phyloP scores from a whole-genome alignment of 2,797 vertebrate genomes.

The Hippocampus kuda region DNA sequence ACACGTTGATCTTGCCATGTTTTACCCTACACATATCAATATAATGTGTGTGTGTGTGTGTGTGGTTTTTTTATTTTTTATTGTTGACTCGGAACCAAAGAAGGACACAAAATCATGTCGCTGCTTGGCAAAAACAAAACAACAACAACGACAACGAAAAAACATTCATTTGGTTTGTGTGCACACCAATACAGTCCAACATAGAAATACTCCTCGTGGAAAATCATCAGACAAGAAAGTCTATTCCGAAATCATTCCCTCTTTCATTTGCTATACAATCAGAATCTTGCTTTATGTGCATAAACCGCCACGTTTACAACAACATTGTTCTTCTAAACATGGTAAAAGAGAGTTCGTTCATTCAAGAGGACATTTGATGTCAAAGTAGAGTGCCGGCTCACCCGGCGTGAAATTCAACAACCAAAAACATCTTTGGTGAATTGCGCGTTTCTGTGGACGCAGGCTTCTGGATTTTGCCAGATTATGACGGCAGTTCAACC shows the following conservation, averaged over 20 bases:
- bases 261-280: neutral
- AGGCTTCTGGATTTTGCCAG: too few species aligned
- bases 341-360: neutral
- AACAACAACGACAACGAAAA: too few species aligned
- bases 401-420: too few species aligned
- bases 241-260: neutral
- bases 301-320: neutral
- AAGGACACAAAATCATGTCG: neutral
- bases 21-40: neutral
- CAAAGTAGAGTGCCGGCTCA: too few species aligned
- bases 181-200: neutral
- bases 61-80: too few species aligned
- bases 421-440: too few species aligned
- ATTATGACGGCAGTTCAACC: too few species aligned
- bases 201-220: neutral
- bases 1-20: neutral
- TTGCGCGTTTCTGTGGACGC: too few species aligned
- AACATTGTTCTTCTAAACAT: neutral
- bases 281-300: neutral
- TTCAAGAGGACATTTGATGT: too few species aligned
- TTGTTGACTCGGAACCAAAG: neutral
- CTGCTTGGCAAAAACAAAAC: neutral
- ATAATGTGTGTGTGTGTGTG: neutral
- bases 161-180: neutral
- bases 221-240: neutral